Conservation (phyloP, 2,888 invertebrate species). For the Ramazzottius varieornatus region DNA sequence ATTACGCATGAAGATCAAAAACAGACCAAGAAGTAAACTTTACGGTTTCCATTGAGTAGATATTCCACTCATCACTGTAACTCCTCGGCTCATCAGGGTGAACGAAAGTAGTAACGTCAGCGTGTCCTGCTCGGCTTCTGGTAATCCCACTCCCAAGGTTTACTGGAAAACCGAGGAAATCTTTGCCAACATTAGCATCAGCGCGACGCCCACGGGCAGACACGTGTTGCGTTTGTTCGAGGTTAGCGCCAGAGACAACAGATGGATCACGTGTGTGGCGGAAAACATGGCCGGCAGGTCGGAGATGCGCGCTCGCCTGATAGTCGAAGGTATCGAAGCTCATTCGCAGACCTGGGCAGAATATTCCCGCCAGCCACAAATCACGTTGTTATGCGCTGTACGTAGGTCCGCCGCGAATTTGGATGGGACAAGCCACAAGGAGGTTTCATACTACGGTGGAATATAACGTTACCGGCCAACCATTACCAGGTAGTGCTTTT, state of each 20-base stretch:
- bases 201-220: no score
- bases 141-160: background rate
- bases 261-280: background rate
- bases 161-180: background rate
- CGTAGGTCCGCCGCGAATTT: background rate
- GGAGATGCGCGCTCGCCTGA: background rate
- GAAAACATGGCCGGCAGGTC: background rate
- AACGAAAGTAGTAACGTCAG: background rate
- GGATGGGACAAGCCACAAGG: background rate
- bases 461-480: background rate
- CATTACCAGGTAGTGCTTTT: background rate
- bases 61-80: background rate
- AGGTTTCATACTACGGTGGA: background rate
- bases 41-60: no score
- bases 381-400: no score
- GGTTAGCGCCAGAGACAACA: background rate
- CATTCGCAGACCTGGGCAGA: background rate
- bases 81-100: background rate
- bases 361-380: no score
- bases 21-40: no score
- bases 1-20: no score
- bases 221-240: background rate
- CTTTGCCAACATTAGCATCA: background rate
- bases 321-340: background rate
- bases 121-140: background rate